Percentiles rank a stretch among this genome's conserved stretches.
Conservation (phyloP, 2,888 invertebrate species). For the Temnothorax rugatulus region DNA sequence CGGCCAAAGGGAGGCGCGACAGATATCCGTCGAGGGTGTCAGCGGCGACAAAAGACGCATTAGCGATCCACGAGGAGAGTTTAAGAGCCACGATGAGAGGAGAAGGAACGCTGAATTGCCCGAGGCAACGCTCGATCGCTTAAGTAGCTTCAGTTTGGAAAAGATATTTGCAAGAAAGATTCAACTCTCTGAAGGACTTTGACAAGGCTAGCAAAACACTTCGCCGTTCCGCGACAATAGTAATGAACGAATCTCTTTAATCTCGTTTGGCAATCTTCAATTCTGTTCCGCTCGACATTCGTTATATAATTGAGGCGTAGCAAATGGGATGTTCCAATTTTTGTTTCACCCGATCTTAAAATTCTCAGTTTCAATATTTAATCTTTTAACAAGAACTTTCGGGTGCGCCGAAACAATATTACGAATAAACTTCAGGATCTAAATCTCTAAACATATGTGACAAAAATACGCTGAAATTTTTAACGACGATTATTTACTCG, state of each 20-base stretch:
- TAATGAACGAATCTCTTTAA: background rate
- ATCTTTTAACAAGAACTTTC: background rate
- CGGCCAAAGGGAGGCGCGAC: conserved; percentile 34
- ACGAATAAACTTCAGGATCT: background rate
- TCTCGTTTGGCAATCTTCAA: background rate
- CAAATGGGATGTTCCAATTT: background rate
- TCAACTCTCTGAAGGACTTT: background rate
- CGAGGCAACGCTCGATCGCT: conserved; percentile 30
- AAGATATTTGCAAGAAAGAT: background rate
- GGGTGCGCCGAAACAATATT: background rate
- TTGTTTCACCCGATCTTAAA: background rate
- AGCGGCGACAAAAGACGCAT: conserved; percentile 51
- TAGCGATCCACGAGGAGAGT: conserved; percentile 55
- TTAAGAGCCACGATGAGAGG: background rate
- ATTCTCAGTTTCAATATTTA: background rate
- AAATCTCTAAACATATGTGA: background rate
- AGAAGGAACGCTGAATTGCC: conserved; percentile 35
- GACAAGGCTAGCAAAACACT: background rate
- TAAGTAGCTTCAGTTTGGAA: background rate
- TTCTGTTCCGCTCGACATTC: background rate
- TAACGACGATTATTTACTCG: background rate
- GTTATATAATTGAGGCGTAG: background rate
- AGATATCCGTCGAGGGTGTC: conserved; percentile 34
- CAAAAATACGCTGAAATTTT: background rate
- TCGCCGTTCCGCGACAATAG: too few species aligned